Conservation (phyloP, 1,140 invertebrate genomes). For the Stenopsyche tienmushanensis region DNA sequence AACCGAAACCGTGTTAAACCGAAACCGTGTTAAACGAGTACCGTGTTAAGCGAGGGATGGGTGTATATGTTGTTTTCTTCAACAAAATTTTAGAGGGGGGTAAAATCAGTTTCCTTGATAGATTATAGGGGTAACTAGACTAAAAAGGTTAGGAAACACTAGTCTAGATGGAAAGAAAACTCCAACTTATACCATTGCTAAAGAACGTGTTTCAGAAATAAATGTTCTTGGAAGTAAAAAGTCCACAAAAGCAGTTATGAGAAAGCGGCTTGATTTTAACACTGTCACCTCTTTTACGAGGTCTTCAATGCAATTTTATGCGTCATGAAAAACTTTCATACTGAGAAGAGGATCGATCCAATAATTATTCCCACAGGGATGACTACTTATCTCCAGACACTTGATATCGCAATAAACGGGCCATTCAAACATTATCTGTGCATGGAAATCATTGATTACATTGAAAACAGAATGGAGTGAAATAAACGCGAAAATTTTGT, state of each 20-base stretch:
- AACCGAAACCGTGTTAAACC: too few species aligned
- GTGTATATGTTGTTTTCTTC: too few species aligned
- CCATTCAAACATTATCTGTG: too few species aligned
- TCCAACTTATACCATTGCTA: background rate
- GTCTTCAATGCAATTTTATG: background rate
- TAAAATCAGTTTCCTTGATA: too few species aligned
- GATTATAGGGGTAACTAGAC: too few species aligned
- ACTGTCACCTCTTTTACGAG: background rate
- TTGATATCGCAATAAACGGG: too few species aligned
- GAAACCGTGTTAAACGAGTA: too few species aligned
- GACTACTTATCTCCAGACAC: slow-evolving; percentile 5
- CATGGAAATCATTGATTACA: slow-evolving; percentile 2
- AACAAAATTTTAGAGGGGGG: too few species aligned
- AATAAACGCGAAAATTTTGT: slow-evolving; percentile 12
- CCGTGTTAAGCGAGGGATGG: too few species aligned
- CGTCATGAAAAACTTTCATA: slow-evolving; percentile 12
- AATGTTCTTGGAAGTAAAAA: slow-evolving; percentile 2
- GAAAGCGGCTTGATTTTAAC: background rate
- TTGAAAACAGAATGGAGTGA: slow-evolving; percentile 16
- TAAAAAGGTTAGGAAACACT: too few species aligned
- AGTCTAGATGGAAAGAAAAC: background rate
- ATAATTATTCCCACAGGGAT: slow-evolving; percentile 17
- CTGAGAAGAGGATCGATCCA: slow-evolving; percentile 15
- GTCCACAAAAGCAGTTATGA: slow-evolving; percentile 5
- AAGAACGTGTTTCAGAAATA: background rate